A percentile compares a stretch with the other conserved stretches of the same genome.
Conservation (phyloP, 2,888 invertebrate genomes). For the Anthrax anthrax region DNA sequence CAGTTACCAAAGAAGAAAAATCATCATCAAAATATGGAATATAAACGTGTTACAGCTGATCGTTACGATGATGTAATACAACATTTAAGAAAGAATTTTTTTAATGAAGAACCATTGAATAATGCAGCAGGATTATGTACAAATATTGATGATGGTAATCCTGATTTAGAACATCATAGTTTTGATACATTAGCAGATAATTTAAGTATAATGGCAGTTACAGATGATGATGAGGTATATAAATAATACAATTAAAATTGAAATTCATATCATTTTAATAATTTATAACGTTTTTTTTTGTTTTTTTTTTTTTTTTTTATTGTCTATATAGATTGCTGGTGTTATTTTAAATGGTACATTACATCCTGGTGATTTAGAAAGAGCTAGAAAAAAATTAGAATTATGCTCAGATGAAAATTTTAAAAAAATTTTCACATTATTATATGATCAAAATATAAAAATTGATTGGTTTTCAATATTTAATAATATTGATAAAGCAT, state of each 20-base stretch:
- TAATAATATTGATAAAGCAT: conserved; percentile 49
- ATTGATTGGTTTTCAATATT: conserved; percentile 53
- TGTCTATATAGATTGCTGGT: conserved; percentile 63
- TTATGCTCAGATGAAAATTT: conserved; percentile 52
- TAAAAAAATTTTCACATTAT: conserved; percentile 62
- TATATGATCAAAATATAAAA: conserved; percentile 54
- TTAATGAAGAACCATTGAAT: conserved; percentile 73
- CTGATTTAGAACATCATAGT: conserved; percentile 58
- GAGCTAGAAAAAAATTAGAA: conserved; percentile 49
- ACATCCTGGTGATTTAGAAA: conserved; percentile 55
- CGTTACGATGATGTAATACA: conserved; percentile 46
- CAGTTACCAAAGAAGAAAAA: too few relatives aligned
- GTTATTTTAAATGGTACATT: conserved; percentile 66
- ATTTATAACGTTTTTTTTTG: too few relatives aligned
- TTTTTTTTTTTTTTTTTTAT: too few relatives aligned
- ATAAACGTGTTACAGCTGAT: conserved; percentile 24
- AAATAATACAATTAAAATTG: too few relatives aligned
- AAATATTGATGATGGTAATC: conserved; percentile 55
- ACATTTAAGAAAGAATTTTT: conserved; percentile 60
- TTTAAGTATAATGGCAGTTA: conserved; percentile 53
- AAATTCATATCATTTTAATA: conserved; percentile 2
- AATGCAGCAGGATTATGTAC: conserved; percentile 56
- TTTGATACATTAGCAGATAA: conserved; percentile 57
- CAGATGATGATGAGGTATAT: conserved; percentile 47
- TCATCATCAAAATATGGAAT: conserved; percentile 28